Percentiles rank a stretch among this genome's conserved stretches.
Conservation (phyloP, 2,113 vertebrate genomes). For the Pituophis catenifer region DNA sequence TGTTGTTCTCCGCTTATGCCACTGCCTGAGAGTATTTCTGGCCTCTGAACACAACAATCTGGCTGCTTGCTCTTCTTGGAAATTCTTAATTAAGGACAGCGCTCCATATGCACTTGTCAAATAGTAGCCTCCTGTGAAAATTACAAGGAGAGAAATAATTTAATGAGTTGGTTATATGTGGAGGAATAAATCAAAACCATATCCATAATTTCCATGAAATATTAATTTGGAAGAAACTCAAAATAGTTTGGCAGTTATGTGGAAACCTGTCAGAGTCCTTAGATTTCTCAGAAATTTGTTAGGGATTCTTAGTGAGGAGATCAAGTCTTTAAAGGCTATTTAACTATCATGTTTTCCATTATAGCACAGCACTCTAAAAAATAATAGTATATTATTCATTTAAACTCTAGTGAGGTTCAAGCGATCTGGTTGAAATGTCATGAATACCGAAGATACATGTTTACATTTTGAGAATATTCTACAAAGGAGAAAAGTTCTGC, state of each 20-base stretch:
- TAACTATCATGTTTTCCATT: background rate
- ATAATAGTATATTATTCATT: background rate
- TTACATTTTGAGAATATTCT: background rate
- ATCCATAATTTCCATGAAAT: background rate
- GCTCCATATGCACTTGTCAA: conserved; percentile 94
- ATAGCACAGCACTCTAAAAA: background rate
- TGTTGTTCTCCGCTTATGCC: conserved; percentile 90
- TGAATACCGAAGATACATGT: no score
- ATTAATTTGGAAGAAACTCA: background rate
- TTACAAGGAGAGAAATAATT: conserved; percentile 12
- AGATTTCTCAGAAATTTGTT: background rate
- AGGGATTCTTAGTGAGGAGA: background rate
- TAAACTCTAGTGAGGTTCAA: background rate
- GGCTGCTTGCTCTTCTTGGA: conserved; percentile 94
- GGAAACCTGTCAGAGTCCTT: background rate
- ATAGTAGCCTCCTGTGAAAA: conserved; percentile 88
- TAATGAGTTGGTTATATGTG: background rate
- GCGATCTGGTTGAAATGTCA: background rate
- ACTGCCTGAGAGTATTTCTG: conserved; percentile 90
- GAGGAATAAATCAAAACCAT: background rate
- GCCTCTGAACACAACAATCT: conserved; percentile 88
- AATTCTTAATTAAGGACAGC: conserved; percentile 93
- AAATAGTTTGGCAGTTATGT: background rate
- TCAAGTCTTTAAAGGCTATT: background rate
- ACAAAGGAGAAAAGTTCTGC: background rate